Evolutionary conservation across 1,140 invertebrate genomes (phyloP), one percentile per base, ranked within the genome.

Genomic region (Steinernema khuongi): DNA sequence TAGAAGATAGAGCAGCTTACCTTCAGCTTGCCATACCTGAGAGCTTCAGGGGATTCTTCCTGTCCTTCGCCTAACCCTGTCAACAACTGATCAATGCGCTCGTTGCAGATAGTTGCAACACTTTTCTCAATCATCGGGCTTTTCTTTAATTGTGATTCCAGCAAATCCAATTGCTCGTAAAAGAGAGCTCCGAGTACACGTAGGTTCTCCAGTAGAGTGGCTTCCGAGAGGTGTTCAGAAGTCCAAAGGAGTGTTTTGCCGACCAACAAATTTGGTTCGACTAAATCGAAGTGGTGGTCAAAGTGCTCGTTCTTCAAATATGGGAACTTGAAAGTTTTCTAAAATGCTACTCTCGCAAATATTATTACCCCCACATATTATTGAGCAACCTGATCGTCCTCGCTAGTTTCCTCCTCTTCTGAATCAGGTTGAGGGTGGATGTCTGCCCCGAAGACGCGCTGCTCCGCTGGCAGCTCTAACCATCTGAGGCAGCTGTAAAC

Each of bases 241-340:
- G 89, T 82, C 88, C 89, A 43, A 85, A 87, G 74, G 18, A 94
- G 85, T 0, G 92, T 92, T 88, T 94, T 95, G 1, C 93, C 93
- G 44, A 91, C 87, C 31, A 92, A 85, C 83, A 89, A 87, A 41
- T 87, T 83, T 7, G 89, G 88, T 78, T 92, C 89, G 72, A 85
- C 88, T 1, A 93, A 85, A 86, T 94, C 92, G 87, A 94, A 93
- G 86, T 95, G 93, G 83, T 92, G 90, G 87, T 96, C 93, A 86
- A 90, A 91, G 85, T 88, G 91, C 1, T 90, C 89, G 84, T 94
- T 94, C 81, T 91, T 89, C 32, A 96, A 75, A 85, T 89, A 95
- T 60, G 87, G 87, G 0, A 95, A 90, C 72, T 92, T 88, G 0
- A 94, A 87, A 88, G 91, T 92, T 19, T 91, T 87, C 85, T 88